Base-by-base conservation (phyloP, 1,140 invertebrate species). In the Dolichoris vasculosae region DNA sequence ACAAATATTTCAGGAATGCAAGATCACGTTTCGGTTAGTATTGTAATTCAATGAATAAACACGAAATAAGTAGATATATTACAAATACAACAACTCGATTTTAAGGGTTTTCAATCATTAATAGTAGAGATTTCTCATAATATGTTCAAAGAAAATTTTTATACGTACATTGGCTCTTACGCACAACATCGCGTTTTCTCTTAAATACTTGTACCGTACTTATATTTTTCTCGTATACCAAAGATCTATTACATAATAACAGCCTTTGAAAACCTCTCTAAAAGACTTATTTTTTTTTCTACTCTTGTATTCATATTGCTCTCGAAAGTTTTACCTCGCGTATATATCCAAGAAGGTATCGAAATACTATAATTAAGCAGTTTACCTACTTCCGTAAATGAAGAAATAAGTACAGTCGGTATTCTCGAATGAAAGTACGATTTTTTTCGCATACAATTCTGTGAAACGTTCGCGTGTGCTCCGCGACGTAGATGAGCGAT, bases 221-320 rank as follows among this genome's bases (percentile, higher is more conserved):
- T n/a, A 20, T 13, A n/a, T 43, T 43, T 43, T 43, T 43, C 26
- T 8, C 15, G 9, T 3, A 64, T 32, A 8, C 69, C 4, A n/a
- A 40, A 73, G 7, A 73, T 43, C 38, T 73, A 73, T 73, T 73
- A 73, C 43, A 43, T 73, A 73, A 73, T 73, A 9, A 73, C 30
- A 43, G 40, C 1, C 11, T n/a, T 40, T 40, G 17, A 23, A 40
- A n/a, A n/a, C 38, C 40, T 73, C 26, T 73, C 23, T 11, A 40
- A 73, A 43, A 26, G 20, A 4, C 26, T 2, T 26, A 23, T n/a
- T 40, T 71, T 73, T 43, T 73, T 43, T 43, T 2, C 40, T 2
- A 17, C 0, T 71, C n/a, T 59, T 59, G 9, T 13, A 59, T 9
- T 23, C 23, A 26, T 59, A 59, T 26, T 9, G 20, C 55, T 59